These are phyloP conservation scores for Larimichthys crocea DNA, from an alignment of 2,113 vertebrate genomes.

Conservation along the genomic window DNA sequence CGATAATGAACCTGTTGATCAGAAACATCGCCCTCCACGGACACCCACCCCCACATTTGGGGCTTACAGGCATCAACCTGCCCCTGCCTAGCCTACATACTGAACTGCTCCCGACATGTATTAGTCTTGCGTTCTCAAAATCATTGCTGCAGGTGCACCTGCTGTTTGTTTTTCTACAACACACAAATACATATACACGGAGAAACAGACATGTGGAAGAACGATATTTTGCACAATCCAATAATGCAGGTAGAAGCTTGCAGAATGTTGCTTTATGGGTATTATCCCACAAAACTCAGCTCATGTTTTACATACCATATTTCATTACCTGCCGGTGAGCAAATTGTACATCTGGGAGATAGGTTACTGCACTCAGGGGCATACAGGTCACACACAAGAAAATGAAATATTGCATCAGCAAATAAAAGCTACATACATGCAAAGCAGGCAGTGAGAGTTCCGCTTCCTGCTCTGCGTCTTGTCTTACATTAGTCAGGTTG, in stretches of 20 bases:
- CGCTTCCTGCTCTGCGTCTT: background rate
- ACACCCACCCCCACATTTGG: constrained; percentile 23
- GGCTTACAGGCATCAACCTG: background rate
- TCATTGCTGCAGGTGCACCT: background rate
- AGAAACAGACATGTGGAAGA: background rate
- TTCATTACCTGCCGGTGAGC: background rate
- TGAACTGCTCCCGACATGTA: background rate
- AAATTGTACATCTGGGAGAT: background rate
- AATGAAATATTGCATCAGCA: background rate
- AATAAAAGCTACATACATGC: constrained; percentile 5
- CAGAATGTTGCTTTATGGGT: no score
- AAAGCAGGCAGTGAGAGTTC: background rate
- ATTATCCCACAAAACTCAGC: background rate
- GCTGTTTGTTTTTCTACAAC: background rate
- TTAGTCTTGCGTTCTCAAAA: background rate
- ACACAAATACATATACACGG: background rate
- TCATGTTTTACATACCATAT: background rate
- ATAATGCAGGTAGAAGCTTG: background rate
- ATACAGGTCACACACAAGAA: background rate
- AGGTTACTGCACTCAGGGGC: background rate
- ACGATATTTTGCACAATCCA: background rate
- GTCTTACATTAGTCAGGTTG: background rate
- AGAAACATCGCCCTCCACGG: constrained; percentile 37
- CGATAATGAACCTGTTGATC: constrained; percentile 59
- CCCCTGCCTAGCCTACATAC: constrained; percentile 11